phyloP scores from a whole-genome alignment of 2,888 invertebrate species.

The Elmis aenea region DNA sequence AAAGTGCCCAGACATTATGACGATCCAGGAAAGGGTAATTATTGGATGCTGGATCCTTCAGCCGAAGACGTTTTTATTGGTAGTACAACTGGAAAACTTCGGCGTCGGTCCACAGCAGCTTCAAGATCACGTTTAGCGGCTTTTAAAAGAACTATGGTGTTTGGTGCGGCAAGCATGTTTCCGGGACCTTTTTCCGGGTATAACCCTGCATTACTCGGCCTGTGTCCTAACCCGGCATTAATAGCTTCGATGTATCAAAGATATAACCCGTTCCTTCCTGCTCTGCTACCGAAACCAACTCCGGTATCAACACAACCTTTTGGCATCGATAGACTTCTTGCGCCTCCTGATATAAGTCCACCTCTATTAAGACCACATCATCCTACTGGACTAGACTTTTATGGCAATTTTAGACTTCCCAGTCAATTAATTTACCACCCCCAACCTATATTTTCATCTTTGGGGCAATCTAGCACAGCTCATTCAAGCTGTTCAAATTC shows the following conservation, averaged over 20 bases:
- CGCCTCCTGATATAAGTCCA: conserved; percentile 43
- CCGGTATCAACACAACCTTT: conserved; percentile 49
- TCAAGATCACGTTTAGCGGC: conserved; percentile 85
- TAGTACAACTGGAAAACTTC: conserved; percentile 92
- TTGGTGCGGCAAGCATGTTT: conserved; percentile 55
- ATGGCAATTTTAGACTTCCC: conserved; percentile 45
- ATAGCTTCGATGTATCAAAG: conserved; percentile 60
- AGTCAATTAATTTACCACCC: conserved; percentile 36
- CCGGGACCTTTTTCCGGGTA: conserved; percentile 49
- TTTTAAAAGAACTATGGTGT: conserved; percentile 74
- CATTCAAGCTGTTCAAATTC: conserved; percentile 44
- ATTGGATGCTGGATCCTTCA: conserved; percentile 98
- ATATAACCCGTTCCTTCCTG: conserved; percentile 56
- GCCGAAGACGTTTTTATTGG: conserved; percentile 98
- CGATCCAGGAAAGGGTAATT: conserved; percentile 99
- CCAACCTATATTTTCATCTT: conserved; percentile 27
- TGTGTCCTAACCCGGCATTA: conserved; percentile 56
- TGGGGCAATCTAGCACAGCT: conserved; percentile 34
- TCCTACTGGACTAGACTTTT: conserved; percentile 51
- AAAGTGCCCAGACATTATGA: conserved; percentile 97
- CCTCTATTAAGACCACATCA: conserved; percentile 46
- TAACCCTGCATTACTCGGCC: conserved; percentile 51
- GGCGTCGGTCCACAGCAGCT: conserved; percentile 85
- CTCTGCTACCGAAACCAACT: conserved; percentile 49
- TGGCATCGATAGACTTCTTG: conserved; percentile 41